Base-by-base conservation (phyloP, 1,140 invertebrate genomes). In the Euglossa dilemma region DNA sequence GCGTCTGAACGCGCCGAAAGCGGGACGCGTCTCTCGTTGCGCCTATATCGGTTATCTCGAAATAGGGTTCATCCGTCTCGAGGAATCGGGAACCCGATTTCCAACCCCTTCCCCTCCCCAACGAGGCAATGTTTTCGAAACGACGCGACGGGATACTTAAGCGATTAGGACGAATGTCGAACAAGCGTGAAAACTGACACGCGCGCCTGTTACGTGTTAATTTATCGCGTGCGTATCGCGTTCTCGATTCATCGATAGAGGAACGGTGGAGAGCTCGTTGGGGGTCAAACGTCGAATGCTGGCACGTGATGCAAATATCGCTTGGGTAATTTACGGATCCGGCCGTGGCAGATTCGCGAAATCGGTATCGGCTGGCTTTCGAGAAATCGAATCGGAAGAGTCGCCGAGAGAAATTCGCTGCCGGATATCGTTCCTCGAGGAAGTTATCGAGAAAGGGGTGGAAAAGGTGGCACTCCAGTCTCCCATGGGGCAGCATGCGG, bases 401-500 rank as follows among this genome's bases (percentile, higher is more conserved):
- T 28, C 16, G 25, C 12, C 23, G 23, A 23, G 43, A 36, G 12
- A 28, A 52, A 57, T 70, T 7, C 0, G 36, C 1, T 7, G 3
- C 9, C 20, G 16, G 18, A 64, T 23, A 20, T 6, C 6, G 43
- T 69, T 69, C 50, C 64, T 77, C 56, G 52, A 50, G n/a, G 16
- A 75, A 63, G 16, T 64, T 56, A 18, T 69, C 28, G 43, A 6
- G n/a, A 23, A 28, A 80, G 80, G 59, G 73, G 61, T 52, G 16
- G 50, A 64, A 64, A 80, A 47, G 4, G 45, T 20, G 20, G 36
- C 72, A 50, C 28, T 47, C 52, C 25, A 56, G 23, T 57, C 70
- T 84, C 50, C 45, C 54, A 71, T 56, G 56, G n/a, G 57, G 61
- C n/a, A 61, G 80, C 56, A 92, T 92, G 91, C 91, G 92, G 91